Base-by-base conservation (phyloP, 2,113 vertebrate species). In the Oreochromis niloticus region DNA sequence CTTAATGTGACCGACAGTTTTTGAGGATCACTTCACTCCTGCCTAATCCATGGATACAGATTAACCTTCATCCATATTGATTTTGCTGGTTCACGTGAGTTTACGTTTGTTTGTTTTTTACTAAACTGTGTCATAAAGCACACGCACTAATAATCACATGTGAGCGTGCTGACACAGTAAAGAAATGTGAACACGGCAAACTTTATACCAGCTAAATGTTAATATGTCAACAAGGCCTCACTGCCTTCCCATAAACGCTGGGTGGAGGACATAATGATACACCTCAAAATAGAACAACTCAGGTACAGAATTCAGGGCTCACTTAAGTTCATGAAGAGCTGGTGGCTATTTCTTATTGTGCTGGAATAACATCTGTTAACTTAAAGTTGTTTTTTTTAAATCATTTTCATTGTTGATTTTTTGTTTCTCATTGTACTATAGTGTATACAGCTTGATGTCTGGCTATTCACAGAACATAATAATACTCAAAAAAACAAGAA, bases 271-370 rank as follows among this genome's bases (percentile, higher is more conserved):
- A 73, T 73, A 73, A 73, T 73, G 41, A 73, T 4, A 73, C 68
- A 27, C 41, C 41, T 73, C 68, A 73, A 73, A 73, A 46, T 73
- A 75, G 71, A 75, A 75, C 71, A 48, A 75, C 71, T 75, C 41
- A 75, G 71, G 71, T 46, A 73, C 41, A 46, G 39, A 46, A 46
- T 43, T 46, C 41, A 73, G 14, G 68, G 13, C 22, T 27, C 68
- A 0, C 13, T 75, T 30, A 17, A 48, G 24, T 7, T 48, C 14
- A 19, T 19, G 14, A 30, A 48, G 24, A 7, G 16, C 43, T 75
- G 14, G 14, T 48, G 43, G 39, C 8, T 43, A 75, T 48, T 75
- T 46, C 41, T 75, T 48, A 48, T 30, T 48, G 41, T 24, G 36
- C 66, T 71, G 66, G 66, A 71, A 43, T 24, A 71, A 71, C 5